Percentiles rank a stretch among this genome's conserved stretches.
These are phyloP conservation scores for Sebastes cheni DNA, from an alignment of 2,797 vertebrate genomes.

Conservation along the genomic window DNA sequence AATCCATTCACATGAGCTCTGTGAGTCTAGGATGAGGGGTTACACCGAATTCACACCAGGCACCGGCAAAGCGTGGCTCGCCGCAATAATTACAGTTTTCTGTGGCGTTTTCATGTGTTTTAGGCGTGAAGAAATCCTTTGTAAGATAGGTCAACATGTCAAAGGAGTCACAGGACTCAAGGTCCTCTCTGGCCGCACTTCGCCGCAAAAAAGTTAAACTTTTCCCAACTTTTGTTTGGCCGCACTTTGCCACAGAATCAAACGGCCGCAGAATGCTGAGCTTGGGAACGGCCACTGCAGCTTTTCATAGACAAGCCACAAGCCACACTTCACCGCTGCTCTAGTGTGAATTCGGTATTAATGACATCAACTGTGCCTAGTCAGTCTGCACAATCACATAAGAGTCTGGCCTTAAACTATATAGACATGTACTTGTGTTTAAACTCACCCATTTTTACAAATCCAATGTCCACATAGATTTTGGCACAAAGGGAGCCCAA, in stretches of 20 bases:
- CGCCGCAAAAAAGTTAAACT: no score
- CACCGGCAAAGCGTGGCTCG: accelerated
- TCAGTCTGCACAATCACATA: background rate
- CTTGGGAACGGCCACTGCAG: no score
- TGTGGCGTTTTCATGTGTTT: no score
- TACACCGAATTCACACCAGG: background rate
- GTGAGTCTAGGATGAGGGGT: background rate
- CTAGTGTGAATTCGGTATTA: background rate
- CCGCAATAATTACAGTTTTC: no score
- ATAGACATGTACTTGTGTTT: background rate
- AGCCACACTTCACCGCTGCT: no score
- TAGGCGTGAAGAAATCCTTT: no score
- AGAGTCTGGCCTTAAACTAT: background rate
- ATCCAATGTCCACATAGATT: conserved; percentile 93
- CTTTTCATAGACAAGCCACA: no score
- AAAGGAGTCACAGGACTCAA: no score
- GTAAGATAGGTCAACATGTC: no score
- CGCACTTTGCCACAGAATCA: no score
- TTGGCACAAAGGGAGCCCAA: conserved; percentile 86
- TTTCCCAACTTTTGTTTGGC: no score
- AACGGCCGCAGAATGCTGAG: accelerated
- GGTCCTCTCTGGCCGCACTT: accelerated
- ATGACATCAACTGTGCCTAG: background rate
- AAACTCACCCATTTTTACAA: conserved; percentile 88
- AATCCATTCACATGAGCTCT: background rate